A percentile compares a stretch with the other conserved stretches of the same genome.
phyloP scores from a whole-genome alignment of 2,113 vertebrate species.

The Megatriorchis doriae region DNA sequence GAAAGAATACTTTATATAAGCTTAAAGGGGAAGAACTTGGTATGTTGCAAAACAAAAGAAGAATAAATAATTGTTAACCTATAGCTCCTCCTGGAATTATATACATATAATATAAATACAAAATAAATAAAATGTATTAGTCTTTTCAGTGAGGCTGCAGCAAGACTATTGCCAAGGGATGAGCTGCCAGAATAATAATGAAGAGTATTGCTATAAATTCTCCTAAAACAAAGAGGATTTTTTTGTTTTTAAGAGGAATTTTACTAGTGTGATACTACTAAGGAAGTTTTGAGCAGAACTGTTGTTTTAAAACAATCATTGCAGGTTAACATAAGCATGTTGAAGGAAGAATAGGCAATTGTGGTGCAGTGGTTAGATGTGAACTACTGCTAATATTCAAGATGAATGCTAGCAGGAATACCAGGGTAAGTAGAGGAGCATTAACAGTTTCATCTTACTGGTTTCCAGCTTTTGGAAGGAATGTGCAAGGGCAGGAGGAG shows the following conservation, averaged over 20 bases:
- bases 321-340: accelerated
- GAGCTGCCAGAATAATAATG: conserved; percentile 4
- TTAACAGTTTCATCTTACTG: neutral
- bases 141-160: neutral
- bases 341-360: neutral
- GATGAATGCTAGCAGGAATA: neutral
- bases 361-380: neutral
- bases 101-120: neutral
- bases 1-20: neutral
- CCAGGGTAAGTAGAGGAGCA: neutral
- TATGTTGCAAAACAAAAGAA: neutral
- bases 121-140: neutral
- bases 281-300: neutral
- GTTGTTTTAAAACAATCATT: neutral
- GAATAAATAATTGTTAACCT: neutral
- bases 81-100: neutral
- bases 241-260: neutral
- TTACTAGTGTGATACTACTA: neutral
- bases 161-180: neutral
- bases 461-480: neutral
- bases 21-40: neutral
- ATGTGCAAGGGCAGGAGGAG: neutral
- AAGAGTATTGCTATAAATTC: neutral
- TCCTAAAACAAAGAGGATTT: neutral
- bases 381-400: neutral